These are phyloP conservation scores for Oasisia sp. DNA, from an alignment of 2,888 invertebrate genomes.

Conservation along the genomic window DNA sequence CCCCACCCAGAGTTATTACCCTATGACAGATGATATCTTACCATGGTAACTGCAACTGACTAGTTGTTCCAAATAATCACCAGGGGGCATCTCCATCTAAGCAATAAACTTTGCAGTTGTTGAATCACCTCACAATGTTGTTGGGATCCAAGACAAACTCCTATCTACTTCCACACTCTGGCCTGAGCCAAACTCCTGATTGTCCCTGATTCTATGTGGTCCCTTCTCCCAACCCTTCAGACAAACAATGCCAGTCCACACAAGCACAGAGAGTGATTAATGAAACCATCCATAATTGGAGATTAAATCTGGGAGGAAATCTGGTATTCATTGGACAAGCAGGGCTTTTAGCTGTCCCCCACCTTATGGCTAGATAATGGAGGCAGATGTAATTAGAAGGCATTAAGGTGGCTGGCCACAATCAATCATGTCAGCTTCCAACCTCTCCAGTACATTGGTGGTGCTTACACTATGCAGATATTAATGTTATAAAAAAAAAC, in stretches of 20 bases:
- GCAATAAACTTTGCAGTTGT: neutral
- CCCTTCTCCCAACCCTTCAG: neutral
- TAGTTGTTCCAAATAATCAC: neutral
- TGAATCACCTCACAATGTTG: neutral
- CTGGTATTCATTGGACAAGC: neutral
- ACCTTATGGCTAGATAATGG: neutral
- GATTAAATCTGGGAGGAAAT: neutral
- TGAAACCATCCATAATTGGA: neutral
- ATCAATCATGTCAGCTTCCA: neutral
- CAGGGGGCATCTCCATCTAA: neutral
- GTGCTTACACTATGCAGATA: neutral
- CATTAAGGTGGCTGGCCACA: neutral
- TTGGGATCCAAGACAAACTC: neutral
- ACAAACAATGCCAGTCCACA: neutral
- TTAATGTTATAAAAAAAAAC: neutral
- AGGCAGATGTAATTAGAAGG: neutral
- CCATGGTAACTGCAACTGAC: neutral
- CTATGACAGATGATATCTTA: neutral
- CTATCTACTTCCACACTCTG: neutral
- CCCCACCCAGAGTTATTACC: neutral
- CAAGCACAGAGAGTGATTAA: neutral
- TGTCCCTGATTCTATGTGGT: too few species aligned
- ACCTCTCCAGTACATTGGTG: neutral
- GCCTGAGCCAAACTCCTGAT: too few species aligned
- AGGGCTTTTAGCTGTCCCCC: neutral